Evolutionary conservation across 2,888 invertebrate species (phyloP).

Genomic region (Lasiommata megera): DNA sequence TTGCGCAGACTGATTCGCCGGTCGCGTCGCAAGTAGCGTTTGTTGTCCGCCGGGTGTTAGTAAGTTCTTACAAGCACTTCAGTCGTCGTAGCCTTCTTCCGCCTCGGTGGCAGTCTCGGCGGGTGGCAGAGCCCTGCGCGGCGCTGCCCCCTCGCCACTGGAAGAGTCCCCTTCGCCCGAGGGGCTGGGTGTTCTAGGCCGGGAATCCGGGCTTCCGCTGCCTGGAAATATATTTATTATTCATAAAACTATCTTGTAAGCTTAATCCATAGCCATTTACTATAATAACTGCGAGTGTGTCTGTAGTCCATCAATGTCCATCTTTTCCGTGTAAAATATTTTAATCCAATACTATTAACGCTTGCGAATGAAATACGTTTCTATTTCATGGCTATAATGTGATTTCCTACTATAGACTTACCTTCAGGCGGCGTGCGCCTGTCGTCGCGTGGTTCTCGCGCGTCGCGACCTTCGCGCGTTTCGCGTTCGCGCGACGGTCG

Average conservation of each 20-base stretch:
- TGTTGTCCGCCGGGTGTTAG: no score
- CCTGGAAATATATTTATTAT: not conserved
- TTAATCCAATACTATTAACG: no score
- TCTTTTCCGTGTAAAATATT: no score
- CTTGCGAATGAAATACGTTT: no score
- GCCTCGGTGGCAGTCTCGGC: constrained; percentile 77
- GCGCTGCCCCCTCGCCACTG: not conserved
- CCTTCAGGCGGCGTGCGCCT: constrained; percentile 9
- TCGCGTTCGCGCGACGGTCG: constrained; percentile 41
- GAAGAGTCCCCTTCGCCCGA: constrained; percentile 16
- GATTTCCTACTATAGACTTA: not conserved
- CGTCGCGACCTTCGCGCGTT: constrained; percentile 29
- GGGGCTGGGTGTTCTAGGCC: constrained; percentile 14
- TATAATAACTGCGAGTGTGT: no score
- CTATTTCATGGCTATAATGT: no score
- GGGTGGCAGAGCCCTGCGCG: constrained; percentile 45
- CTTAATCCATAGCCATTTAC: no score
- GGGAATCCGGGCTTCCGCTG: not conserved
- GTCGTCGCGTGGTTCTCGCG: constrained; percentile 6
- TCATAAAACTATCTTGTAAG: no score
- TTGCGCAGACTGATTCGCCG: no score
- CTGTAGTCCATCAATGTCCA: no score
- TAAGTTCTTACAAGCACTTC: no score
- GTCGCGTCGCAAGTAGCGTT: no score
- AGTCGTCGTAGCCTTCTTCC: constrained; percentile 59